Conservation (phyloP, 2,113 vertebrate genomes). For the Tiliqua scincoides region DNA sequence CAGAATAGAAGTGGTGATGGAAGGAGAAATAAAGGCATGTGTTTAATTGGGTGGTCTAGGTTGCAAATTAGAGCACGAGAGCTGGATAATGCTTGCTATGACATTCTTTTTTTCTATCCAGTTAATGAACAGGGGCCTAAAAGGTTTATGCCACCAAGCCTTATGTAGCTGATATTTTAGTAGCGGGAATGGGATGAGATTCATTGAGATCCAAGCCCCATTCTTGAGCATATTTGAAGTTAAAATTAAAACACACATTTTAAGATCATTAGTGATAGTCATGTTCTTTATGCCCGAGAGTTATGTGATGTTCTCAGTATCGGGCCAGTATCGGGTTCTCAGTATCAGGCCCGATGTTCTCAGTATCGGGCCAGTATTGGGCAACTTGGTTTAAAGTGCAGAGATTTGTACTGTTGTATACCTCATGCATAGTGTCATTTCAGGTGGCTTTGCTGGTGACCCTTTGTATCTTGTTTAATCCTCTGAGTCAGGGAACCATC, state of each 20-base stretch:
- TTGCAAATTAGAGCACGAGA: not conserved
- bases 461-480: too few relatives aligned
- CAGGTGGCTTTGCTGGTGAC: too few relatives aligned
- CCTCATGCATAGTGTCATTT: too few relatives aligned
- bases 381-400: not conserved
- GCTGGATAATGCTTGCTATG: not conserved
- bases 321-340: not conserved
- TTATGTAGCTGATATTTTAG: not conserved
- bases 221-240: not conserved
- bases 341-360: not conserved
- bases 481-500: too few relatives aligned
- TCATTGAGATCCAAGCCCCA: not conserved
- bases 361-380: too few relatives aligned
- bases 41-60: not conserved
- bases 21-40: not conserved
- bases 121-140: not conserved
- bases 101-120: not conserved
- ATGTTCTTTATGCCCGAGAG: not conserved
- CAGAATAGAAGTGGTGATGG: not conserved
- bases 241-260: not conserved
- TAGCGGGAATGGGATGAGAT: not conserved
- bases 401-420: not conserved
- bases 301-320: not conserved
- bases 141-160: not conserved
- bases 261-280: not conserved